Evolutionary conservation across 2,797 vertebrate species (phyloP).

Genomic region (Alca torda): DNA sequence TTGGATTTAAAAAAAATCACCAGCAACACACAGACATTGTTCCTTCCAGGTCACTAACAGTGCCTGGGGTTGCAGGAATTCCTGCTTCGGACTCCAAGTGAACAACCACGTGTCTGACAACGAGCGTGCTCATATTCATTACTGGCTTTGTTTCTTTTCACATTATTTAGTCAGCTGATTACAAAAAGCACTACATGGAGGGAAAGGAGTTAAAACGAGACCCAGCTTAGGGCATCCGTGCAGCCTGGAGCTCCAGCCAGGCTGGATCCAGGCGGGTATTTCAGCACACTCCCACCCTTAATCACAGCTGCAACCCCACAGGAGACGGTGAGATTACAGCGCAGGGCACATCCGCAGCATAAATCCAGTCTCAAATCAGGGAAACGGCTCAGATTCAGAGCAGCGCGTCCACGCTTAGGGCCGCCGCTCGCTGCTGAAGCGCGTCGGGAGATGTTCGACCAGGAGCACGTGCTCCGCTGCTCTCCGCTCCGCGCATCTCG

Average conservation of each 20-base stretch:
- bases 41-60: neutral
- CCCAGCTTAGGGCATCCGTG: neutral
- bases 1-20: neutral
- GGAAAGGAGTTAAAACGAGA: neutral
- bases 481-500: neutral
- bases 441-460: neutral
- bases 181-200: neutral
- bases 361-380: fast-evolving
- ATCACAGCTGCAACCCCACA: neutral
- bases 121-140: fast-evolving
- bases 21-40: too few species aligned
- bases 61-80: neutral
- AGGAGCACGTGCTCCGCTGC: fast-evolving
- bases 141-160: neutral
- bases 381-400: neutral
- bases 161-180: neutral
- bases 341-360: fast-evolving
- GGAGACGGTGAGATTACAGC: neutral
- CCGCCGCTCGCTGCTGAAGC: neutral
- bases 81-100: neutral
- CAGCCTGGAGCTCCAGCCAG: neutral
- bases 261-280: neutral
- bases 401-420: fast-evolving
- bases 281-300: neutral
- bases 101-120: neutral